Evolutionary conservation across 2,797 vertebrate species (phyloP), one percentile per base, ranked within the genome.

Genomic region (Hirundo rustica): DNA sequence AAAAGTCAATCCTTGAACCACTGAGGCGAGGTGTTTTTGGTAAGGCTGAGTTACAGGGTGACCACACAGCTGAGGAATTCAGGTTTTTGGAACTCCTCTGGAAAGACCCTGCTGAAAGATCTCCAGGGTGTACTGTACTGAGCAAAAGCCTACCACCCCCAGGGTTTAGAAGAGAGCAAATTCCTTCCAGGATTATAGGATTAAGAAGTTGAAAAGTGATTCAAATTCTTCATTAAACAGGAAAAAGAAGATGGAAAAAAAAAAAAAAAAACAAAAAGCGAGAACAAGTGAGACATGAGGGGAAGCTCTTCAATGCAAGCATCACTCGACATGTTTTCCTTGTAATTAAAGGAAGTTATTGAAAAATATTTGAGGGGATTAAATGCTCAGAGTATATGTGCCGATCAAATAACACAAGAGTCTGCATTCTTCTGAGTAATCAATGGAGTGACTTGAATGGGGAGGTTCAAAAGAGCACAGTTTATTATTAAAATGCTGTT

Each of bases 311-410:
- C 94, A 97, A 93, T 97, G 95, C 86, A 88, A 97, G 89, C 94
- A 93, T 98, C 97, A 97, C 96, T 97, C 91, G 53, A 74, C 7
- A 71, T 98, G 96, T 98, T 98, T 97, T 97, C 96, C 96, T 97
- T 97, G 98, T 98, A 98, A 98, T 98, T 98, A 98, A 98, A 98
- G 97, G 97, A 98, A 98, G 97, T 97, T 98, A 98, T 98, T 98
- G 98, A 98, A 98, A 98, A 98, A 98, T 98, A 98, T 98, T 98
- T 98, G 97, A 98, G 96, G 96, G 98, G 98, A 98, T 98, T 98
- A 98, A 97, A 97, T 96, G 95, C 96, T 98, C 96, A 86, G 94
- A 93, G 93, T 97, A 77, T 94, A 93, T 88, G 64, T 89, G 95
- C 92, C 23, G 92, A 97, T 97, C 96, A 96, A 97, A 94, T 98